Conservation (phyloP, 2,888 invertebrate genomes). For the Harmothoe impar region DNA sequence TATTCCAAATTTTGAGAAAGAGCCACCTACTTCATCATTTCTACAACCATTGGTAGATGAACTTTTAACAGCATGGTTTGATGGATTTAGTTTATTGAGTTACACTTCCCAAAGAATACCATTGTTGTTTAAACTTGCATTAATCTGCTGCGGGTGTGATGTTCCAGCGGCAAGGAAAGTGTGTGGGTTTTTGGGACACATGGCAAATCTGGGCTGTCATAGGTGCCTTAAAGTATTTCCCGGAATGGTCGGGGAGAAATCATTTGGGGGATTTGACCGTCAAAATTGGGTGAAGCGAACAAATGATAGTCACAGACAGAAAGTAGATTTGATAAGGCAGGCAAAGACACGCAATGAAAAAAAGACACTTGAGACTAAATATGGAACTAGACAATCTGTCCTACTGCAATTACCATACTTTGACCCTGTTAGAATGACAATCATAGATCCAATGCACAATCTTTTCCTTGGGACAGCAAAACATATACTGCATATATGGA, state of each 20-base stretch:
- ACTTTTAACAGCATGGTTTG: background rate
- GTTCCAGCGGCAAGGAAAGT: background rate
- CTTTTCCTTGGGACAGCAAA: background rate
- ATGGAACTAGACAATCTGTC: background rate
- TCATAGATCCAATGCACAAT: background rate
- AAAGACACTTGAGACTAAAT: background rate
- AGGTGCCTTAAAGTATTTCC: constrained; percentile 3
- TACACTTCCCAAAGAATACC: background rate
- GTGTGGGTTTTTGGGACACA: constrained; percentile 6
- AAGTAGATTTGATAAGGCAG: background rate
- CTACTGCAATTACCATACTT: background rate
- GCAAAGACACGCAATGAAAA: background rate
- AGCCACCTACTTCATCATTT: constrained; percentile 4
- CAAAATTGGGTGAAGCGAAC: background rate
- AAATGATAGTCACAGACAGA: background rate
- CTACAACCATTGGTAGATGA: background rate
- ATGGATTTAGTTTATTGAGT: background rate
- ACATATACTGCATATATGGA: background rate
- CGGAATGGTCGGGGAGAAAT: background rate
- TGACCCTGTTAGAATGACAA: background rate
- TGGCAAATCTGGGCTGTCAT: constrained; percentile 2
- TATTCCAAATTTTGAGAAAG: background rate
- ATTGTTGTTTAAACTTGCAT: background rate
- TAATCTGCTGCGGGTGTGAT: background rate
- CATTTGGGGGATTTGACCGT: background rate